These are phyloP conservation scores for Geothlypis trichas DNA, from an alignment of 2,113 vertebrate genomes.

Conservation along the genomic window DNA sequence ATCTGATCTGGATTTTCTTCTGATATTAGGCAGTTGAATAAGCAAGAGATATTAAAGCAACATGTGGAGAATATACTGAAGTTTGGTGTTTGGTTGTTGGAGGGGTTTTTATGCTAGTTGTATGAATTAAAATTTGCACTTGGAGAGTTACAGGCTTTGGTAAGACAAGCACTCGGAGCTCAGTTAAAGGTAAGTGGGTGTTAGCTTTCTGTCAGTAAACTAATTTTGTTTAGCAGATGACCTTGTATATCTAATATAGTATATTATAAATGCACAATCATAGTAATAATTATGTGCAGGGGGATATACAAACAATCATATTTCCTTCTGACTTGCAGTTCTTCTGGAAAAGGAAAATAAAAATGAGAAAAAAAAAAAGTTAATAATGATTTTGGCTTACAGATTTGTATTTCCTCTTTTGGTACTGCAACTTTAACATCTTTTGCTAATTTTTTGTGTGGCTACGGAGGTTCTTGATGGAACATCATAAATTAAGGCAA, in stretches of 20 bases:
- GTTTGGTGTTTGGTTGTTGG: not conserved
- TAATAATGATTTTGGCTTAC: not conserved
- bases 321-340: not conserved
- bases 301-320: not conserved
- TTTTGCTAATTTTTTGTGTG: not conserved
- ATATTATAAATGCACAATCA: not conserved
- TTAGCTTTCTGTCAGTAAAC: not conserved
- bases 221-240: not conserved
- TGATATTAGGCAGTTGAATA: not conserved
- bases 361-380: not conserved
- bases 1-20: not conserved
- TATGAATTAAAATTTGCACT: not conserved
- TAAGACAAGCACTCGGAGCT: not conserved
- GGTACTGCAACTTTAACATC: not conserved
- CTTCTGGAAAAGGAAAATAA: not conserved
- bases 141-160: not conserved
- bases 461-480: not conserved
- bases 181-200: not conserved
- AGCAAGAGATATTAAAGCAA: not conserved
- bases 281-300: not conserved
- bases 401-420: not conserved
- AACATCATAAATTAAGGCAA: not conserved
- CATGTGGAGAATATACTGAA: not conserved
- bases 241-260: not conserved
- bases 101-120: not conserved